Conservation (phyloP, 2,797 vertebrate genomes). For the Falco biarmicus region DNA sequence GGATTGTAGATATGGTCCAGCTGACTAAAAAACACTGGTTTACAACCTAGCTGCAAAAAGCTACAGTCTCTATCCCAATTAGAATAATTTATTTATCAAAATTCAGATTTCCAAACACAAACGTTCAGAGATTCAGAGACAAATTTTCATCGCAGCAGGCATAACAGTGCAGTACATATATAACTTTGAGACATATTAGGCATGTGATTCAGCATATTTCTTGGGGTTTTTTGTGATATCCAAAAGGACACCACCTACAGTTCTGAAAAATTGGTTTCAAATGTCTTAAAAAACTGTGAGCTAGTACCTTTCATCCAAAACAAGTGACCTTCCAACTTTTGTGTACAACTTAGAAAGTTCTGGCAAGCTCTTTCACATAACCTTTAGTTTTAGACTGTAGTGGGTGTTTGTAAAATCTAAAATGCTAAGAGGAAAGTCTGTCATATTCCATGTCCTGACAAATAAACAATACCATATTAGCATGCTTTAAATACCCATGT, state of each 20-base stretch:
- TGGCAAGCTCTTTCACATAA: neutral
- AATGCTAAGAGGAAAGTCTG: neutral
- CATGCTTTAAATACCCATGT: neutral
- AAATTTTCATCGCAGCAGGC: constrained; percentile 6
- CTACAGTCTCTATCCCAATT: neutral
- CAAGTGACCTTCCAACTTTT: neutral
- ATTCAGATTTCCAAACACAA: constrained; percentile 54
- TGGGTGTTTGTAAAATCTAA: neutral
- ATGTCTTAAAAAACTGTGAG: neutral
- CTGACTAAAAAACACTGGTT: neutral
- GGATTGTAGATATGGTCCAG: neutral
- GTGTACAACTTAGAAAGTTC: neutral
- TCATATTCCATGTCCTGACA: neutral
- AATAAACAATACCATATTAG: neutral
- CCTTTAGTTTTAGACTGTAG: neutral
- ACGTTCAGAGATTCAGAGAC: neutral
- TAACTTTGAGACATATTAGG: neutral
- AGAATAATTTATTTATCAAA: constrained; percentile 7
- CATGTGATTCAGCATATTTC: neutral
- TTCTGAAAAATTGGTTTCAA: constrained; percentile 23
- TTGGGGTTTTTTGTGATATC: constrained; percentile 12
- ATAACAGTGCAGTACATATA: neutral
- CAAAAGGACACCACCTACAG: constrained; percentile 7
- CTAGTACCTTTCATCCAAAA: neutral
- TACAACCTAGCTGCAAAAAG: neutral